Evolutionary conservation across 2,113 vertebrate species (phyloP).

Genomic region (Xerus inauris): DNA sequence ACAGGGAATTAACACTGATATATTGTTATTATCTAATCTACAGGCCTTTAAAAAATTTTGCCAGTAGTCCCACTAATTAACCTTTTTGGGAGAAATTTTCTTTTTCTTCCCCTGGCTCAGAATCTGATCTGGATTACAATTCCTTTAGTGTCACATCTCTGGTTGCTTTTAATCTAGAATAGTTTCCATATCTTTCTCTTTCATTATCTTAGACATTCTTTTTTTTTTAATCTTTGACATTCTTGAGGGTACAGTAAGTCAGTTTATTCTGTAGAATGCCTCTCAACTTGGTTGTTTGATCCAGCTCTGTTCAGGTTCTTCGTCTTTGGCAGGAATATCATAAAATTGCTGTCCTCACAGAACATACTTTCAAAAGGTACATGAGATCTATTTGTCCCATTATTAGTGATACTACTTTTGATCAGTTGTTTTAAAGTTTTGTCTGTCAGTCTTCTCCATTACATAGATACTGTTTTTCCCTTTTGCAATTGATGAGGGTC

Average conservation of each 20-base stretch:
- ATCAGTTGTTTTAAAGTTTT: not conserved
- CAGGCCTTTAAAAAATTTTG: not conserved
- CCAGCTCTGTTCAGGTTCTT: not conserved
- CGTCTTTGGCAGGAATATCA: not conserved
- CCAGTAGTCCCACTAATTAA: not conserved
- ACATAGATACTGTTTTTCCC: not conserved
- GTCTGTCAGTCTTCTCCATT: not conserved
- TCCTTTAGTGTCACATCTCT: not conserved
- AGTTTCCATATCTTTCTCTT: not conserved
- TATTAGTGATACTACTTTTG: not conserved
- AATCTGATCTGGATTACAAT: not conserved
- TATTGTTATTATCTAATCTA: not conserved
- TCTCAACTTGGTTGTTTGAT: not conserved
- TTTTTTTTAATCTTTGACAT: not conserved
- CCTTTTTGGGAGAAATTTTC: not conserved
- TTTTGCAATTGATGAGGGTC: not conserved
- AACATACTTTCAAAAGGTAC: not conserved
- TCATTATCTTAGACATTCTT: not conserved
- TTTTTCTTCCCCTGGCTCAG: not conserved
- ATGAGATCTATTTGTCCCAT: not conserved
- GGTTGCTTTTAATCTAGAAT: not conserved
- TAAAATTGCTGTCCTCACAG: not conserved
- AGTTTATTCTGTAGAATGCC: not conserved
- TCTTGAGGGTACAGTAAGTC: not conserved
- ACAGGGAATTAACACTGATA: constrained; percentile 10